These are phyloP conservation scores for Trachelus troglodyta DNA, from an alignment of 2,888 invertebrate species.

Conservation along the genomic window DNA sequence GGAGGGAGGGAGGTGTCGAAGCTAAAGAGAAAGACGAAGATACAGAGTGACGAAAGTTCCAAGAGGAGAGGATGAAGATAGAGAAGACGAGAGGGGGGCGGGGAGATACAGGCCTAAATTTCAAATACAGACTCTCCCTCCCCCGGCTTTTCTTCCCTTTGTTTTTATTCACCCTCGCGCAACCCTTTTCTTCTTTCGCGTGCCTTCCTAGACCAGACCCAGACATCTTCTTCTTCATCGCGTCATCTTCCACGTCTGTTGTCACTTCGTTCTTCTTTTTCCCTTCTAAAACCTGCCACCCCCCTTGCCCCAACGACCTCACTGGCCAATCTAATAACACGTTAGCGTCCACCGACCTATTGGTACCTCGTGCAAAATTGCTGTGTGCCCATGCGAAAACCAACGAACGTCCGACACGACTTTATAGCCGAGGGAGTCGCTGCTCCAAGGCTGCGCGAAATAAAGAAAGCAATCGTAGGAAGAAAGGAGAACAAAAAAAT, in stretches of 20 bases:
- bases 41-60: background rate
- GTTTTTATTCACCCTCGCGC: constrained; percentile 23
- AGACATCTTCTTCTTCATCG: constrained; percentile 1
- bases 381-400: background rate
- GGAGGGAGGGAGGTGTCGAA: background rate
- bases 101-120: constrained; percentile 40
- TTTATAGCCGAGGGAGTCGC: background rate
- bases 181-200: background rate
- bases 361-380: background rate
- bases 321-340: background rate
- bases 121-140: constrained; percentile 34
- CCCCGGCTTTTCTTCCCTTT: constrained; percentile 23
- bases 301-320: constrained; percentile 12
- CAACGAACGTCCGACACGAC: background rate
- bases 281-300: constrained; percentile 8
- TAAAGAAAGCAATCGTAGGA: background rate
- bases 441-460: background rate
- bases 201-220: background rate
- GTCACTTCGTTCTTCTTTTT: constrained; percentile 8
- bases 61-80: background rate
- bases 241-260: constrained; percentile 13
- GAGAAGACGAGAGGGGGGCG: constrained; percentile 7
- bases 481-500: too few relatives aligned
- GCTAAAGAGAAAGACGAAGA: too few relatives aligned
- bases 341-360: background rate